Conservation (phyloP, 2,113 vertebrate genomes). For the Myotis yumanensis region DNA sequence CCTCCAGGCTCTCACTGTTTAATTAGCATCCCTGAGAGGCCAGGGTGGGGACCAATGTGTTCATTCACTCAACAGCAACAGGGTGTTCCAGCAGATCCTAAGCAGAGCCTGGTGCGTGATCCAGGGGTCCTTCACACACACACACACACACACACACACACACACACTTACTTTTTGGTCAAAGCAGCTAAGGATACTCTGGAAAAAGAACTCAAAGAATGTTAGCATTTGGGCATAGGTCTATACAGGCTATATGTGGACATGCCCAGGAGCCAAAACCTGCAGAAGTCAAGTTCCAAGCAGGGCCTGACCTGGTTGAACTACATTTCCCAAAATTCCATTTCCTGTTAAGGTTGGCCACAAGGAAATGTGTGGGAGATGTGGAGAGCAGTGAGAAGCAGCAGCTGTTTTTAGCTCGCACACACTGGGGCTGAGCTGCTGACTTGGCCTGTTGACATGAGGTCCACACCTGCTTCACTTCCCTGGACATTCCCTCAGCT, state of each 20-base stretch:
- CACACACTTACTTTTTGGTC: neutral
- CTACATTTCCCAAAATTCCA: constrained; percentile 34
- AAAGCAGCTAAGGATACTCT: neutral
- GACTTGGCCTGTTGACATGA: neutral
- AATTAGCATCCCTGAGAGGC: neutral
- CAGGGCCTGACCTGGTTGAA: neutral
- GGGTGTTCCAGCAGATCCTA: neutral
- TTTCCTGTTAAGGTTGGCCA: neutral
- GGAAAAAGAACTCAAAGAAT: neutral
- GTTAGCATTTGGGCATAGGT: neutral
- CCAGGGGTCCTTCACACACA: too few relatives aligned
- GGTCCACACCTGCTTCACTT: neutral
- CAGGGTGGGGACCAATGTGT: neutral
- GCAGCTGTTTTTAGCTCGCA: accelerated
- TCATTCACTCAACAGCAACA: neutral
- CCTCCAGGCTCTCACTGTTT: neutral
- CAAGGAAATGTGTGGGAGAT: neutral
- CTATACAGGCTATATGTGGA: neutral
- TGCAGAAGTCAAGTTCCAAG: neutral
- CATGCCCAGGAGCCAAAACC: neutral
- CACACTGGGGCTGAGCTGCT: accelerated
- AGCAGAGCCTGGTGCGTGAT: neutral
- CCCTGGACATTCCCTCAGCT: neutral
- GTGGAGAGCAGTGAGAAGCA: neutral
- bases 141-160: neutral